Evolutionary conservation across 2,113 vertebrate species (phyloP).

Genomic region (Dromiciops gliroides): DNA sequence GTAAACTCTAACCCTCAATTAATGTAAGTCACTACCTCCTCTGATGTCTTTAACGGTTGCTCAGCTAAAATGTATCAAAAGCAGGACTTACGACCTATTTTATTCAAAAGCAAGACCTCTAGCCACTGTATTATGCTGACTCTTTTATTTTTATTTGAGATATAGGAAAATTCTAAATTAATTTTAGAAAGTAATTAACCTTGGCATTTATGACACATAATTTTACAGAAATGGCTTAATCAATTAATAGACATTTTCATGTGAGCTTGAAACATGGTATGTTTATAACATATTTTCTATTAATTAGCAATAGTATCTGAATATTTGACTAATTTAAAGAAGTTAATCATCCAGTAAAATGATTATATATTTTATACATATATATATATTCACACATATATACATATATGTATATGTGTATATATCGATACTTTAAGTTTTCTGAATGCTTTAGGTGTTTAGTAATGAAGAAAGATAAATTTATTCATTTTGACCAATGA

Average conservation of each 20-base stretch:
- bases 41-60: too few relatives aligned
- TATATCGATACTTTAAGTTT: too few relatives aligned
- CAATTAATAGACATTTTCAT: constrained; percentile 67
- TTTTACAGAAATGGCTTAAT: constrained; percentile 58
- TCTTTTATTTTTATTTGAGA: too few relatives aligned
- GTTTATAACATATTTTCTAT: constrained; percentile 58
- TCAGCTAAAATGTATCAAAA: too few relatives aligned
- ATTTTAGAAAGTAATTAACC: constrained; percentile 56
- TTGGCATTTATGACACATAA: constrained; percentile 47
- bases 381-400: too few relatives aligned
- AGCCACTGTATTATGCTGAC: too few relatives aligned
- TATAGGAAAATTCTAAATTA: constrained; percentile 47
- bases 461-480: constrained; percentile 66
- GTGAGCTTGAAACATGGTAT: constrained; percentile 61
- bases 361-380: too few relatives aligned
- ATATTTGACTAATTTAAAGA: constrained; percentile 65
- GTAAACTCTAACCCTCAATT: too few relatives aligned
- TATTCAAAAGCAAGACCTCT: too few relatives aligned
- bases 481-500: constrained; percentile 25
- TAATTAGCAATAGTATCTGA: constrained; percentile 75
- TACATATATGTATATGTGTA: too few relatives aligned
- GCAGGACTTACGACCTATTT: too few relatives aligned
- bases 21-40: too few relatives aligned
- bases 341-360: constrained; percentile 69
- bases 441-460: constrained; percentile 52